Conservation (phyloP, 2,113 vertebrate genomes). For the Phalacrocorax carbo region DNA sequence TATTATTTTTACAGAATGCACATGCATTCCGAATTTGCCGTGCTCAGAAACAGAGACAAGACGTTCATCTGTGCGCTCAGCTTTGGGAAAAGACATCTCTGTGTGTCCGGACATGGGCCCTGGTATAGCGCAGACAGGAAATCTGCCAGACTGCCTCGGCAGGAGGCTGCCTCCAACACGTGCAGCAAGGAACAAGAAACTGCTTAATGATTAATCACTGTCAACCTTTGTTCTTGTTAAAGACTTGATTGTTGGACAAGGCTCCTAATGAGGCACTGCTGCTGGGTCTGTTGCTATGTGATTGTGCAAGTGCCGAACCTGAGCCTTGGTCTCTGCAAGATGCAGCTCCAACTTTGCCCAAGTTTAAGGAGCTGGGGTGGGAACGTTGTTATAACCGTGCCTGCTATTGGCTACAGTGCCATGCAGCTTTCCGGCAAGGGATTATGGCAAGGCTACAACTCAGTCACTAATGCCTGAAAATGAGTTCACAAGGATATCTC, state of each 20-base stretch:
- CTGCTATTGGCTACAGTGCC: constrained; percentile 18
- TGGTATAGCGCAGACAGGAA: constrained; percentile 70
- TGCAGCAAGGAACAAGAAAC: constrained; percentile 72
- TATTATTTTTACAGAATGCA: constrained; percentile 55
- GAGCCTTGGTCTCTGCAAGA: constrained; percentile 18
- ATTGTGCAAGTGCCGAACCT: constrained; percentile 7
- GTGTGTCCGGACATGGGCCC: constrained; percentile 51
- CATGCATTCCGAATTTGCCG: constrained; percentile 42
- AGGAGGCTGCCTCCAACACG: constrained; percentile 73
- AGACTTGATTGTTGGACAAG: constrained; percentile 70
- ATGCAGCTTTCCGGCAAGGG: background rate
- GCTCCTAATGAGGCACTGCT: constrained; percentile 72
- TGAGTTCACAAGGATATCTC: background rate
- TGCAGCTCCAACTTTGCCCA: background rate
- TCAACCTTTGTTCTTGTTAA: constrained; percentile 77
- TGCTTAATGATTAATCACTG: constrained; percentile 78
- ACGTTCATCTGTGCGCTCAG: constrained; percentile 32
- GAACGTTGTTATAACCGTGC: background rate
- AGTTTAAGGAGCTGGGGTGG: background rate
- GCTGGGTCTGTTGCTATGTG: constrained; percentile 70
- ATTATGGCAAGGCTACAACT: background rate
- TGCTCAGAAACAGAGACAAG: constrained; percentile 54
- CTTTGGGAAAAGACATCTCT: constrained; percentile 55
- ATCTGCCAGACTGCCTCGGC: constrained; percentile 72
- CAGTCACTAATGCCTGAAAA: background rate